Base-by-base conservation (phyloP, 1,140 invertebrate species). In the Drosophila carrolli region DNA sequence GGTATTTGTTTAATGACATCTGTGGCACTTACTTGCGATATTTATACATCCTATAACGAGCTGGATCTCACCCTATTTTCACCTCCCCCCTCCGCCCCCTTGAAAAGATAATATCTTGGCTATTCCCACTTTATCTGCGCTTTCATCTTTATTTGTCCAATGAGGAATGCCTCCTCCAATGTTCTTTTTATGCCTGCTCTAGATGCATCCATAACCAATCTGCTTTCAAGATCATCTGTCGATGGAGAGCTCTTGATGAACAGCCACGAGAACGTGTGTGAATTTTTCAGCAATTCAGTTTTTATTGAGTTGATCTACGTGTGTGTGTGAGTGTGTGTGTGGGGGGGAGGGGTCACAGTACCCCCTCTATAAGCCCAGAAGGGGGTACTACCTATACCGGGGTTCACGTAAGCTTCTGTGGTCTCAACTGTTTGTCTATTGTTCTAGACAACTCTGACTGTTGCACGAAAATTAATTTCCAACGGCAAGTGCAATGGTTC, bases 391-490 rank as follows among this genome's bases (percentile, higher is more conserved):
- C 44, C 5, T 23, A 73, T 41, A 50, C 67, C 51, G 38, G 78
- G 78, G 60, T 72, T 78, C 73, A 81, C 71, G 81, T 80, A 60
- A 61, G 66, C 66, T 54, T 56, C 75, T 51, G 61, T 56, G 57
- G 77, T 51, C 65, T 74, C 81, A 71, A 61, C 70, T 88, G 48
- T 86, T 75, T 81, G 82, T 62, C 83, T 78, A 86, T 86, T 86
- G 83, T 86, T 86, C 83, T 86, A 76, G 71, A 79, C 83, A 54
- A 70, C 67, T 79, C 32, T 71, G 79, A 78, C 83, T 82, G 83
- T 86, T 85, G 83, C 83, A 83, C 83, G 83, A 86, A 86, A 86
- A 86, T 86, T 88, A 86, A 88, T 86, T 86, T 86, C 59, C 83
- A 86, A 73, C 83, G 62, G 82, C 83, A 86, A 86, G 83, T 86